Percentiles rank a stretch among this genome's conserved stretches.
phyloP scores from a whole-genome alignment of 1,140 invertebrate species.

The Vanessa atalanta region DNA sequence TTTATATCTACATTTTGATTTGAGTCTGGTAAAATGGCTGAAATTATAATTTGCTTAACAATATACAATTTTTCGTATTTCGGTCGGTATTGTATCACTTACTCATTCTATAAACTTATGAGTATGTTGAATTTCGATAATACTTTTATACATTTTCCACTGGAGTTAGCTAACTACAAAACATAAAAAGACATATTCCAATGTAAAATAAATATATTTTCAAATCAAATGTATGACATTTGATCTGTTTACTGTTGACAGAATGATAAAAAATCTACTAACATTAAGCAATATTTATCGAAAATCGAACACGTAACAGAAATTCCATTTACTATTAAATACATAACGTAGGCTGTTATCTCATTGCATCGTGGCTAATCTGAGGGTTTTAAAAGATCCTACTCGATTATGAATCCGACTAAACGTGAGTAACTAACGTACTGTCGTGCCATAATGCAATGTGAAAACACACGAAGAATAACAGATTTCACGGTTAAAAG shows the following conservation, averaged over 20 bases:
- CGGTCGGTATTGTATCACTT: conserved; percentile 53
- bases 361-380: conserved; percentile 52
- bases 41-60: conserved; percentile 74
- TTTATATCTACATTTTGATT: conserved; percentile 78
- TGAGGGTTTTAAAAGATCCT: background rate
- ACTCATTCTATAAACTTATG: conserved; percentile 55
- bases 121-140: conserved; percentile 59
- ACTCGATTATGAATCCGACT: background rate
- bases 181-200: conserved; percentile 78
- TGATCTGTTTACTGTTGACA: conserved; percentile 75
- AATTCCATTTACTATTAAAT: conserved; percentile 76
- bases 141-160: conserved; percentile 68
- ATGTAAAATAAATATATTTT: conserved; percentile 80
- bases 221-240: conserved; percentile 81
- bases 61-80: conserved; percentile 67
- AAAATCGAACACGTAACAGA: conserved; percentile 78
- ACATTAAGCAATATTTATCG: conserved; percentile 79
- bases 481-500: conserved; percentile 71
- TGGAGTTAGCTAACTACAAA: conserved; percentile 77
- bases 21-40: conserved; percentile 70
- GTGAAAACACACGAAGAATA: conserved; percentile 57
- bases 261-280: conserved; percentile 80
- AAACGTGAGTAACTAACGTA: background rate
- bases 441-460: conserved; percentile 51
- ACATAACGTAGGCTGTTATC: conserved; percentile 57